Evolutionary conservation across 2,113 vertebrate species (phyloP).

Genomic region (Acanthisitta chloris): DNA sequence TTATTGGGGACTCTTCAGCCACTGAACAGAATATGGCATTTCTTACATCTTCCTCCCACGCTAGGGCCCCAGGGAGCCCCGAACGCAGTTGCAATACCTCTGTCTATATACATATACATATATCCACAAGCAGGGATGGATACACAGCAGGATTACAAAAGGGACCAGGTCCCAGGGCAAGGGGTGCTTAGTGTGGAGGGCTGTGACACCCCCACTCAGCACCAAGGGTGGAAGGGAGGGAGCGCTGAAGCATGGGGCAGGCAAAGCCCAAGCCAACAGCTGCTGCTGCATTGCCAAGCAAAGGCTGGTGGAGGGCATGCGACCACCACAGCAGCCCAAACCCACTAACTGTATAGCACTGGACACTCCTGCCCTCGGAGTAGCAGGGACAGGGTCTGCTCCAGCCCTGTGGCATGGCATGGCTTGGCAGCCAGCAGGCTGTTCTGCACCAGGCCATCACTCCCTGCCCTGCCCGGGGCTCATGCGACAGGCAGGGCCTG

Average conservation of each 20-base stretch:
- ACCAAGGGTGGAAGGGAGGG: fast-evolving
- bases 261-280: conserved; percentile 8
- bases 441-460: fast-evolving
- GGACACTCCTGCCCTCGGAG: background rate
- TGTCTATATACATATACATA: conserved; percentile 45
- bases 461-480: conserved; percentile 25
- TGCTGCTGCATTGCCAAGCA: background rate
- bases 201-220: background rate
- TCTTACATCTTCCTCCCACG: background rate
- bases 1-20: conserved; percentile 13
- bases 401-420: fast-evolving
- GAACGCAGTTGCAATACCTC: background rate
- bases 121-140: background rate
- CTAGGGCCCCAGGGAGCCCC: background rate
- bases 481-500: conserved; percentile 66
- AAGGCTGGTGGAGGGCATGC: background rate
- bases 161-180: background rate
- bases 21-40: background rate
- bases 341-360: background rate
- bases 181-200: fast-evolving
- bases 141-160: background rate
- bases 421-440: fast-evolving
- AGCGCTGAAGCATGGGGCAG: conserved; percentile 32
- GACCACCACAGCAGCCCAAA: background rate
- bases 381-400: background rate